Base-by-base conservation (phyloP, 2,888 invertebrate species). In the Eupithecia tripunctaria region DNA sequence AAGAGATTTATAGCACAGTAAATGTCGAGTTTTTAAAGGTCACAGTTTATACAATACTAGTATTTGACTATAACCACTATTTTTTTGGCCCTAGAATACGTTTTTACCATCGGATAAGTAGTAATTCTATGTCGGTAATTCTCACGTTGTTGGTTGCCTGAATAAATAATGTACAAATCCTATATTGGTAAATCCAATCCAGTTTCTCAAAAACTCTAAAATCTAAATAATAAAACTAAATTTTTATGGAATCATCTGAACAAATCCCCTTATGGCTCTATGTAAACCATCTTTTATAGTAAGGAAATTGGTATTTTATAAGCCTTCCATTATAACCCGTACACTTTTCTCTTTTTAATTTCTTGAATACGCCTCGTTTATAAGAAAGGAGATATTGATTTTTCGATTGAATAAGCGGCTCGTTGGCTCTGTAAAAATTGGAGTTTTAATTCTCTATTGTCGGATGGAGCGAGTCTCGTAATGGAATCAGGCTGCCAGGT, bases 371-470 rank as follows among this genome's bases (percentile, higher is more conserved):
- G 79, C 78, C 81, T 83, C 80, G 82, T 83, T 85, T 81, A 80
- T 82, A 79, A 82, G 79, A 78, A 79, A 76, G 79, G 76, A 71
- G 78, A 83, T 88, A 91, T 91, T 88, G 89, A 89, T 89, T 90
- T 88, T 87, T 84, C 85, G 79, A 88, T 89, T 88, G 88, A 91
- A 88, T 89, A 88, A 88, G 83, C 87, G 86, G 85, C 86, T 88
- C 85, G 85, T 86, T 86, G 87, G 85, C 84, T 86, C 78, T 84
- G 82, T 86, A 88, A 90, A 87, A 91, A 89, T 87, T 90, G 84
- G 80, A 88, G 80, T 90, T 91, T 92, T 91, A 91, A 91, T 91
- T 89, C 87, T 86, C 85, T 87, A 88, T 90, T 91, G 90, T 90
- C 82, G 85, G 82, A 77, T 80, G 80, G 79, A 79, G 81, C 76